These are phyloP conservation scores for Neolamprologus devosi DNA, from an alignment of 2,113 vertebrate species.

Conservation along the genomic window DNA sequence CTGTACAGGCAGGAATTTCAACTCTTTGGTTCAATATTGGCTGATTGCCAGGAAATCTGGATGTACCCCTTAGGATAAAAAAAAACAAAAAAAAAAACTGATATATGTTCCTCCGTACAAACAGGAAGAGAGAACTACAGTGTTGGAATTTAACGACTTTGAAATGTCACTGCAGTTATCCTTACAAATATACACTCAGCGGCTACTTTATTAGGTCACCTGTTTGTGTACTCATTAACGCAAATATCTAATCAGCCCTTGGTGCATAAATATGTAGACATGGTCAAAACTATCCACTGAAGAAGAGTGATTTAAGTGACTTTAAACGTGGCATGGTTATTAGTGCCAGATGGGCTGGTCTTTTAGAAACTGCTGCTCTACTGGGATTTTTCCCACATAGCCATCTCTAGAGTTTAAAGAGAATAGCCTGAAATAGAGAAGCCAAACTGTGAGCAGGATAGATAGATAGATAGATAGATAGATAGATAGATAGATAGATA, in stretches of 20 bases:
- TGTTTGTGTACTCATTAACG: not conserved
- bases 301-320: not conserved
- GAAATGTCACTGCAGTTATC: not conserved
- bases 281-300: not conserved
- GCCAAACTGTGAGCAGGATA: not conserved
- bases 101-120: not conserved
- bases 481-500: fast-evolving
- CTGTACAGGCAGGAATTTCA: not conserved
- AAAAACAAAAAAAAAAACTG: not conserved
- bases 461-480: too few relatives aligned
- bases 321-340: not conserved
- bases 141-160: not conserved
- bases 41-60: not conserved
- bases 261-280: not conserved
- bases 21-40: not conserved
- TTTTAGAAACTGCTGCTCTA: not conserved
- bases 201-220: not conserved
- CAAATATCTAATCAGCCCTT: not conserved
- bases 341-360: not conserved
- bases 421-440: not conserved
- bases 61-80: not conserved
- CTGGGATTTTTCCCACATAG: not conserved
- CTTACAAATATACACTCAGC: not conserved
- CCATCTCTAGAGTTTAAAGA: not conserved
- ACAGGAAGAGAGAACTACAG: not conserved